phyloP scores from a whole-genome alignment of 92 coral and sea anemone genomes.

The Diadumene lineata region DNA sequence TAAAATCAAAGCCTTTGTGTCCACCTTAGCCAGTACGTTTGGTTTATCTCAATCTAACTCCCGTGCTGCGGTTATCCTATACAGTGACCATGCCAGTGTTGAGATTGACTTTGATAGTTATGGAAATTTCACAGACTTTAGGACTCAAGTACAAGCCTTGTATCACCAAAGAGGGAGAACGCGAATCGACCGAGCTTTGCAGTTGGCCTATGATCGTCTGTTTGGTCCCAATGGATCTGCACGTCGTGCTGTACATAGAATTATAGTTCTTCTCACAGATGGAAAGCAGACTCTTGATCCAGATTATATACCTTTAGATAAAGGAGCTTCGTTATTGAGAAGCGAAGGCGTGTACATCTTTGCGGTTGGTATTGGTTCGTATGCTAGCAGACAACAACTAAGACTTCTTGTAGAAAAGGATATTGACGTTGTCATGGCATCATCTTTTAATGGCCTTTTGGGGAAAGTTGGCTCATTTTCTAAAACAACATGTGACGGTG shows the following conservation, averaged over 20 bases:
- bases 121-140: slow-evolving; percentile 35
- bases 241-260: slow-evolving; percentile 39
- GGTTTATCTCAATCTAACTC: slow-evolving; percentile 42
- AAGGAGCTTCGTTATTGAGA: slow-evolving; percentile 41
- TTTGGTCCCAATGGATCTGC: slow-evolving; percentile 42
- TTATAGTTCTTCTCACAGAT: slow-evolving; percentile 57
- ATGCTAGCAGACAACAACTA: slow-evolving; percentile 25
- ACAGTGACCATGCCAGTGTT: slow-evolving; percentile 60
- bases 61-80: slow-evolving; percentile 66
- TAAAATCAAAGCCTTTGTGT: slow-evolving; percentile 59
- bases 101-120: slow-evolving; percentile 46
- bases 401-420: slow-evolving; percentile 38
- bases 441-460: slow-evolving; percentile 25
- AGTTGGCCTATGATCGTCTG: slow-evolving; percentile 26
- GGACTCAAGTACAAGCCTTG: slow-evolving; percentile 26
- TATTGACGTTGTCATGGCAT: slow-evolving; percentile 33
- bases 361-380: slow-evolving; percentile 60
- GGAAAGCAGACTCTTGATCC: slow-evolving; percentile 50
- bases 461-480: slow-evolving; percentile 27
- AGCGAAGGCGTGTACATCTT: slow-evolving; percentile 48
- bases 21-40: slow-evolving; percentile 53
- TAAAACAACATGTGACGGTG: slow-evolving; percentile 29
- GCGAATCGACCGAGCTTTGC: slow-evolving; percentile 50
- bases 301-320: slow-evolving; percentile 33
- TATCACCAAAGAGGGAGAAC: slow-evolving; percentile 30